These are phyloP conservation scores for Chouioia cunea DNA, from an alignment of 2,888 invertebrate genomes.

Conservation along the genomic window DNA sequence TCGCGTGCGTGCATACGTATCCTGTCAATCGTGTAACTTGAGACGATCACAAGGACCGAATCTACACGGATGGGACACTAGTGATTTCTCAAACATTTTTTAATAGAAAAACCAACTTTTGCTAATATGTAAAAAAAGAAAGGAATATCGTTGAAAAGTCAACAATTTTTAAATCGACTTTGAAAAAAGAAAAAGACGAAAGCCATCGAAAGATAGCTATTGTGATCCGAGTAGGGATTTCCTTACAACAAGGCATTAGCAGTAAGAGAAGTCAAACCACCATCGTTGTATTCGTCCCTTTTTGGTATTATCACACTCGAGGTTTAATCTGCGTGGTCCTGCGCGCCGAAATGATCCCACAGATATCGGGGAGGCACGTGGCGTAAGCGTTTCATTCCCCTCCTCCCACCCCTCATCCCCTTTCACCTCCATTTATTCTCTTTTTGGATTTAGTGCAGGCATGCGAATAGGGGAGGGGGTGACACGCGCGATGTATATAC, in stretches of 20 bases:
- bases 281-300: background rate
- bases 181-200: too few species aligned
- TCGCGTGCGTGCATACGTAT: conserved; percentile 27
- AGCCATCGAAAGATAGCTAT: too few species aligned
- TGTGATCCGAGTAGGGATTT: too few species aligned
- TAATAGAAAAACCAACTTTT: too few species aligned
- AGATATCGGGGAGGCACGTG: conserved; percentile 64
- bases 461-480: conserved; percentile 29
- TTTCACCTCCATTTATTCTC: conserved; percentile 40
- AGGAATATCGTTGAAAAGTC: too few species aligned
- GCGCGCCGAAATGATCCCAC: conserved; percentile 61
- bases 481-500: background rate
- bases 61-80: too few species aligned
- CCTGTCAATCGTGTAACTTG: background rate
- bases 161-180: too few species aligned
- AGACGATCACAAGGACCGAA: too few species aligned
- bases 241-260: too few species aligned
- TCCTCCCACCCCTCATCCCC: conserved; percentile 40
- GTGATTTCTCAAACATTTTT: too few species aligned
- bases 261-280: too few species aligned
- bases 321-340: conserved; percentile 39
- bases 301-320: conserved; percentile 43
- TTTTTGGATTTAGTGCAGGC: conserved; percentile 50
- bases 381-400: conserved; percentile 46
- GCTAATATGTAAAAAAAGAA: too few species aligned